Base-by-base conservation (phyloP, 92 coral and sea anemone genomes). In the Pocillopora meandrina region DNA sequence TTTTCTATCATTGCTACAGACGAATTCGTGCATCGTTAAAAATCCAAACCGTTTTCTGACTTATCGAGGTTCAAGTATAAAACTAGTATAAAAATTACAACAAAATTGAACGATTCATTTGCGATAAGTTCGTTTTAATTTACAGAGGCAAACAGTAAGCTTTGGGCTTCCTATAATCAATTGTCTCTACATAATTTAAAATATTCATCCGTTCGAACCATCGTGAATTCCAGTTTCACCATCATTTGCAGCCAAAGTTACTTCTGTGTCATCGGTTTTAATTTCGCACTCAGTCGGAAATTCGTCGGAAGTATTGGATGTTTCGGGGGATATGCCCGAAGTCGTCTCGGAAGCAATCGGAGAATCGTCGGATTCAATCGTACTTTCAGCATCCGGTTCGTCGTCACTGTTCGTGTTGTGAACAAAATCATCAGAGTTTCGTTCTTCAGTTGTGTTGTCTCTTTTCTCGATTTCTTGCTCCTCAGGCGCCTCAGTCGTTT, bases 291-390 rank as follows among this genome's bases (percentile, higher is more conserved):
- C 77, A 34, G 2, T 15, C 60, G 70, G 60, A 58, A 59, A 69
- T 59, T 81, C 85, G 58, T 70, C 85, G 85, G 52, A 19, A 42
- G 20, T 72, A 58, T 69, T 81, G 47, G 77, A 58, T 58, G 77
- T 57, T 57, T 81, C 85, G 14, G 23, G 15, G 83, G 64, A 52
- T 0, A 52, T 62, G 62, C 74, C 68, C 60, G 59, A 18, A n/a
- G 66, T 55, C 18, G 84, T 23, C 15, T 67, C 84, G 84, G 66
- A 34, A 71, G 6, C 23, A 19, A 58, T 36, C 69, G 69, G 61
- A 71, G 47, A 71, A 71, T 70, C 77, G 47, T 71, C 76, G 59
- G 71, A 81, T 57, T 57, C 21, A n/a, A 47, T 59, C 56, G 70
- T 17, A n/a, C 69, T 20, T 58, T 34, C 77, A 36, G 59, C 56